phyloP scores from a whole-genome alignment of 2,888 invertebrate genomes.

The Melanostoma scalare region DNA sequence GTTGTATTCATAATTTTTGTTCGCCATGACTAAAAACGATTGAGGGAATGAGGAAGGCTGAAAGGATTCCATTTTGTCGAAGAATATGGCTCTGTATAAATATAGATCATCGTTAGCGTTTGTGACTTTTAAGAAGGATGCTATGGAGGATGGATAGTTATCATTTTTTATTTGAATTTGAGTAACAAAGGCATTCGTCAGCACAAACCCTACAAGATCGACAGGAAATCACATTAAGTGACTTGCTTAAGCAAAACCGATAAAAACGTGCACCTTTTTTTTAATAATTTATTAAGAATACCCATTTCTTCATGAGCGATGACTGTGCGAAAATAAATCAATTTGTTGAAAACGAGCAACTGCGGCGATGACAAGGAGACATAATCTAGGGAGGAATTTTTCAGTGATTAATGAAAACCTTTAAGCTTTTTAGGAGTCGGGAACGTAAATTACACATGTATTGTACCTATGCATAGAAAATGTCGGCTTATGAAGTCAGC shows the following conservation, averaged over 20 bases:
- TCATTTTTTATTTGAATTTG: conserved; percentile 26
- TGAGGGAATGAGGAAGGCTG: conserved; percentile 44
- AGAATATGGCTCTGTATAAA: conserved; percentile 17
- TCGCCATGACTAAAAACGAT: conserved; percentile 47
- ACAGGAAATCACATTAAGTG: conserved; percentile 71
- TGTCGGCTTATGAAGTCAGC: too few relatives aligned
- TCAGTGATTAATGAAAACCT: conserved; percentile 19
- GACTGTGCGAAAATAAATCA: conserved; percentile 61
- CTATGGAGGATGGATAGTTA: conserved; percentile 20
- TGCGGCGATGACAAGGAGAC: not conserved
- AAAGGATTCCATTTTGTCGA: conserved; percentile 58
- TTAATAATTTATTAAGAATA: not conserved
- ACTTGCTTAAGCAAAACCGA: conserved; percentile 57
- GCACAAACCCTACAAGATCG: conserved; percentile 49
- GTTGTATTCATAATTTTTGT: not conserved
- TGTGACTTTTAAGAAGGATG: conserved; percentile 15
- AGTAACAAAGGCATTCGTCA: conserved; percentile 47
- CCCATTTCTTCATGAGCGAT: conserved; percentile 41
- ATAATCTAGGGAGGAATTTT: conserved; percentile 20
- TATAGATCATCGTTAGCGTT: conserved; percentile 62
- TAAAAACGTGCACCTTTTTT: conserved; percentile 37
- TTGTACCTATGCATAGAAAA: not conserved
- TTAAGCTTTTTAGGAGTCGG: not conserved
- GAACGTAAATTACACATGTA: conserved; percentile 4
- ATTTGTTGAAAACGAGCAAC: conserved; percentile 46